Evolutionary conservation across 2,888 invertebrate genomes (phyloP), one percentile per base, ranked within the genome.

Genomic region (Stenodera caucasica): DNA sequence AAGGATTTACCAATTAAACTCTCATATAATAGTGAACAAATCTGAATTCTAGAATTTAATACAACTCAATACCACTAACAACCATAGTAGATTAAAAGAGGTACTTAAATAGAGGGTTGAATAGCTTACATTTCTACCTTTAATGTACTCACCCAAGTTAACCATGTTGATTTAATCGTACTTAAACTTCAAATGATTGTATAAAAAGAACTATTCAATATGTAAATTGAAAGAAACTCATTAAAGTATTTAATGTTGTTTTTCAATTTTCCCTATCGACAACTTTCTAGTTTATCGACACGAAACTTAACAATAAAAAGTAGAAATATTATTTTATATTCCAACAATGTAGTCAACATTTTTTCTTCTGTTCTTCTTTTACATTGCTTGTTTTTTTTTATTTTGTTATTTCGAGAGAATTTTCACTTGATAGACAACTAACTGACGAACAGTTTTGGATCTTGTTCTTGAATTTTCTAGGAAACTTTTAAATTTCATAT

Each of bases 31-130:
- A 61, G 64, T 60, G 65, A 66, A 68, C 66, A 62, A 59, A 57
- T 50, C 53, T 53, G 57, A 66, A 70, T 63, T 45, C 65, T 60
- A 60, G 64, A 62, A 62, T 69, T 67, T 68, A 68, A 70, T 69
- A 70, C 67, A 63, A 68, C 67, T 70, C 69, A 67, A 70, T 66
- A 66, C 54, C 65, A 57, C 67, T 66, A 66, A 69, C 70, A 68
- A 67, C 63, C 71, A 66, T 55, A 64, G 64, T 67, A 68, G 67
- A 71, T 71, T 70, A 70, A 64, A 63, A 61, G 67, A 69, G 68
- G 69, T 69, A 70, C 67, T 70, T 66, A 66, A 71, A 69, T 70
- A 68, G 65, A 65, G 71, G 64, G 70, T 72, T 69, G 63, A 70
- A 71, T 71, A 69, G 71, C 68, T 71, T 66, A 70, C 67, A 62